Evolutionary conservation across 2,888 invertebrate species (phyloP).

Genomic region (Caenorhabditis angaria): DNA sequence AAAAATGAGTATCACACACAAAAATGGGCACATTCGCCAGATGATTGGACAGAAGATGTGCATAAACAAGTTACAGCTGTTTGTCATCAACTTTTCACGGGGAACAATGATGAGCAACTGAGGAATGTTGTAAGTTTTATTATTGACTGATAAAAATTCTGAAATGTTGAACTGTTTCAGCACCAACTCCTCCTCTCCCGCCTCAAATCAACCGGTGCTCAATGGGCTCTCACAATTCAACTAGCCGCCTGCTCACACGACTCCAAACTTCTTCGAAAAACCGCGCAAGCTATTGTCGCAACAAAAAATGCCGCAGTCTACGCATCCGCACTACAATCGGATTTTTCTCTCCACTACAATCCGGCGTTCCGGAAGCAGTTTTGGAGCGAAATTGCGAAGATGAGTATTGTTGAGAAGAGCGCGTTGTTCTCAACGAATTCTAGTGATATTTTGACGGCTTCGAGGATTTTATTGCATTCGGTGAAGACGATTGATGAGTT

Average conservation of each 20-base stretch:
- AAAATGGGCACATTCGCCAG: slow-evolving; percentile 61
- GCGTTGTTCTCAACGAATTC: slow-evolving; percentile 65
- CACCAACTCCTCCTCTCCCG: slow-evolving; percentile 54
- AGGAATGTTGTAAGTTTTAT: slow-evolving; percentile 24
- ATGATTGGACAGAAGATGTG: slow-evolving; percentile 63
- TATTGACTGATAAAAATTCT: not conserved
- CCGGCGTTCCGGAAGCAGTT: slow-evolving; percentile 47
- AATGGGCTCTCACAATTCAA: slow-evolving; percentile 64
- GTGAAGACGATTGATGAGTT: slow-evolving; percentile 60
- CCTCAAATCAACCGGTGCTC: slow-evolving; percentile 39
- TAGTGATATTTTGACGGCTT: slow-evolving; percentile 32
- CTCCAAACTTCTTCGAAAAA: slow-evolving; percentile 55
- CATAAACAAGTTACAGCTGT: slow-evolving; percentile 68
- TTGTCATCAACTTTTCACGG: slow-evolving; percentile 65
- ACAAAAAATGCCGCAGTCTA: slow-evolving; percentile 68
- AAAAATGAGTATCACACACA: slow-evolving; percentile 60
- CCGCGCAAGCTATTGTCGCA: slow-evolving; percentile 59
- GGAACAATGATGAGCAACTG: slow-evolving; percentile 41
- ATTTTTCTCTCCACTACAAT: slow-evolving; percentile 58
- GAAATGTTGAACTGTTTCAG: slow-evolving; percentile 27
- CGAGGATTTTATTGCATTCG: slow-evolving; percentile 58
- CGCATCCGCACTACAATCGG: slow-evolving; percentile 61
- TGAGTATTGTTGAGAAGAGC: slow-evolving; percentile 59
- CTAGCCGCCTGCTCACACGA: slow-evolving; percentile 66
- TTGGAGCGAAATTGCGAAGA: slow-evolving; percentile 49